Base-by-base conservation (phyloP, 1,140 invertebrate species). In the Tenebrio molitor region DNA sequence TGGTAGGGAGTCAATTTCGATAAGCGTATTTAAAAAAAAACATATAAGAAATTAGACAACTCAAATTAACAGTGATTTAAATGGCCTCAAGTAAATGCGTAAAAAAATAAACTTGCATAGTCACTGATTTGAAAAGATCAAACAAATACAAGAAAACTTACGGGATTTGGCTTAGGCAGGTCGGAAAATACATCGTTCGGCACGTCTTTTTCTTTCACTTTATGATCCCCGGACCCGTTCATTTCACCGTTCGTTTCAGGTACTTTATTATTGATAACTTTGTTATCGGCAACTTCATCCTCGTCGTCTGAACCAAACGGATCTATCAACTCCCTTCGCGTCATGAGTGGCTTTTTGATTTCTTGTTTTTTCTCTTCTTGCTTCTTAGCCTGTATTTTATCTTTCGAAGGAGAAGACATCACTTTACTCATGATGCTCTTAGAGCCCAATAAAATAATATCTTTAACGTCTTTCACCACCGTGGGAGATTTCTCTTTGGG, bases 221-320 rank as follows among this genome's bases (percentile, higher is more conserved):
- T 68, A 69, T 69, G 58, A 69, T 74, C 53, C 25, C 71, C 10
- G 33, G 42, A 63, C 66, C 76, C 39, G 79, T 76, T 5, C 74
- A 74, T 58, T 15, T 79, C 74, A 2, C 69, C 74, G 39, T 79
- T 78, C 7, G 53, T 50, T 73, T 77, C 71, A 14, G 50, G 25
- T 19, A 65, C 29, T 65, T 78, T 68, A 63, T 36, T 64, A 58
- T 65, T 73, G 10, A 25, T 58, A 17, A 69, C 58, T 21, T 67
- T 74, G 21, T 69, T 74, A 41, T 36, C 19, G 1, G 71, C 78
- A 75, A 86, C 81, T 8, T 94, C 92, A 62, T 95, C 93, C 77
- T 97, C 95, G 23, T 95, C 94, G 81, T 96, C 94, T 46, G 93
- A 95, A 44, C 94, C 95, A 85, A 97, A 96, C 1, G 95, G 95